Evolutionary conservation across 1,140 invertebrate genomes (phyloP), one percentile per base, ranked within the genome.

Genomic region (Drosophila takahashii): DNA sequence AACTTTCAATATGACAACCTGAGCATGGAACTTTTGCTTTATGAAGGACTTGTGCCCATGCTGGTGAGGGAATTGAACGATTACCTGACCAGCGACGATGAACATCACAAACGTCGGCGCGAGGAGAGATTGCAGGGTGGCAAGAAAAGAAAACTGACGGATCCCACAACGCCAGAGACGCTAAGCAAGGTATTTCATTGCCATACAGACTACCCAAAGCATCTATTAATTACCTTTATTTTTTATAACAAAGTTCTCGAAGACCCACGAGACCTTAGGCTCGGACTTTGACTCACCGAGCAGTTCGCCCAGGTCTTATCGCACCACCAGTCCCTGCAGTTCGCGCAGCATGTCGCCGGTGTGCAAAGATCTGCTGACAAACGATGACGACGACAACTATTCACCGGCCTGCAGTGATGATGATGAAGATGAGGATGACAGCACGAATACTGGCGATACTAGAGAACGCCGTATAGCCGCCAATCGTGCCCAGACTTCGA

Each of bases 381-480:
- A 86, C 15, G 83, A 87, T 50, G 89, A 92, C 42, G 81, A 90
- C 59, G 91, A 92, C 36, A 84, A 91, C 51, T 92, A 92, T 79
- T 92, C 91, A n/a, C 91, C 91, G 0, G 89, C 92, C 11, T 92
- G 91, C 50, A 92, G 91, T 51, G 91, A 92, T 37, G 91, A 92
- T 39, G 91, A 86, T 16, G 74, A 90, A 41, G 91, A 90, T n/a
- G 91, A 91, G 10, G 84, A 90, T 11, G 59, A 70, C 22, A 60
- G 29, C 15, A 16, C 44, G 2, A 45, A 32, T 10, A 90, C 74
- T 22, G 73, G 69, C 15, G 90, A 89, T 13, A 73, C 80, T 0
- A 67, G 64, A 9, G 74, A 80, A 9, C 70, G 72, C 9, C 74
- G 66, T 39, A 81, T 84, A 48, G 74, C 73, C 29, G 11, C 52